These are phyloP conservation scores for Pangasius mekongensis DNA, from an alignment of 2,797 vertebrate genomes.

Conservation along the genomic window DNA sequence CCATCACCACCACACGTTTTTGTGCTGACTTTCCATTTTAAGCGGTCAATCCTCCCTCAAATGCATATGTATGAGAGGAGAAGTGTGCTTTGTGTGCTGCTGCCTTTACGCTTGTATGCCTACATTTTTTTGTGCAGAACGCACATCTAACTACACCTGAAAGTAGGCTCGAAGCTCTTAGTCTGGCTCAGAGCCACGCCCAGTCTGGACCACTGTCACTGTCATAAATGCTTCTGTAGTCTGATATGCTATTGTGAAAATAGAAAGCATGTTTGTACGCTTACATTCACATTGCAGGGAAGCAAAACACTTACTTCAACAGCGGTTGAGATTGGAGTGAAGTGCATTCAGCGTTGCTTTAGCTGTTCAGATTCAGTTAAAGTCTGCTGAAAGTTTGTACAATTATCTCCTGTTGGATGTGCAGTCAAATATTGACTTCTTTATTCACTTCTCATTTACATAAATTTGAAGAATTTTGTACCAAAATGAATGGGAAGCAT, in stretches of 20 bases:
- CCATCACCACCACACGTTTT: background rate
- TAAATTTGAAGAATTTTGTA: background rate
- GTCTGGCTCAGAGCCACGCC: background rate
- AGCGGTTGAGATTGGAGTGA: background rate
- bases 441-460: background rate
- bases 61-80: background rate
- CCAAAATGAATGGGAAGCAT: background rate
- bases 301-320: background rate
- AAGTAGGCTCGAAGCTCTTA: background rate
- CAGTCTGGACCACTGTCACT: background rate
- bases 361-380: background rate
- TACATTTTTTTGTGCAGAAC: background rate
- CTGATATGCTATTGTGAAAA: background rate
- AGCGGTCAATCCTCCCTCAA: background rate
- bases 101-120: background rate
- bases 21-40: background rate
- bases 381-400: background rate
- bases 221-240: background rate
- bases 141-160: background rate
- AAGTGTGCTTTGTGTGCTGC: background rate
- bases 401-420: background rate
- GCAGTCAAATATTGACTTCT: background rate
- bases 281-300: background rate
- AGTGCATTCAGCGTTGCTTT: background rate
- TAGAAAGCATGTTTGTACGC: background rate